Evolutionary conservation across 2,113 vertebrate species (phyloP).

Genomic region (Myrmecophaga tridactyla): DNA sequence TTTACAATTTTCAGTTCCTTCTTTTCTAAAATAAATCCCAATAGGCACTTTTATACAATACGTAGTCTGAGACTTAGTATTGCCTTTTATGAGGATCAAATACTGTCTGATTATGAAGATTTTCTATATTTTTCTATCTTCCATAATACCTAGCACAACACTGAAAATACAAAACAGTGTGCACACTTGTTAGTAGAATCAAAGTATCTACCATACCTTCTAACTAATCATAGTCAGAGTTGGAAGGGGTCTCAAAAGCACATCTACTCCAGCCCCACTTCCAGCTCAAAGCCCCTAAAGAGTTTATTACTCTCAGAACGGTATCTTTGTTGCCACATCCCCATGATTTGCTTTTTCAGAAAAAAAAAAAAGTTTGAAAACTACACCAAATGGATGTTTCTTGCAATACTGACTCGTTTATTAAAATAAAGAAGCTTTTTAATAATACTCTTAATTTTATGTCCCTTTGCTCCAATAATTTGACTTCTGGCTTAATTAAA

Average conservation of each 20-base stretch:
- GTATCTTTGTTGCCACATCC: neutral
- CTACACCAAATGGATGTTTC: neutral
- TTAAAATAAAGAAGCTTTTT: neutral
- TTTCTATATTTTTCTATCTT: neutral
- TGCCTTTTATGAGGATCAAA: neutral
- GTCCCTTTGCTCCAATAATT: neutral
- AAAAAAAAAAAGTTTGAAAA: conserved; percentile 15
- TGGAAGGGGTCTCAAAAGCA: neutral
- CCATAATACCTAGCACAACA: neutral
- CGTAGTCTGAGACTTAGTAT: neutral
- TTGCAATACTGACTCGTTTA: neutral
- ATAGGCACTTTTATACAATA: neutral
- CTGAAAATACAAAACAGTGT: neutral
- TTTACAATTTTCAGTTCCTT: neutral
- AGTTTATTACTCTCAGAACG: neutral
- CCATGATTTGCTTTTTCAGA: neutral
- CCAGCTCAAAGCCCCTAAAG: neutral
- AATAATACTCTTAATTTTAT: neutral
- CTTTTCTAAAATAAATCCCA: neutral
- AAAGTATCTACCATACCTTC: neutral
- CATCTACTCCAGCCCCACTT: neutral
- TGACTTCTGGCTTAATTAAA: conserved; percentile 9
- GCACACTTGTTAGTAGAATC: neutral
- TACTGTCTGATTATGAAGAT: neutral
- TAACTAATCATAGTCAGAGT: neutral